Evolutionary conservation across 2,888 invertebrate genomes (phyloP), one percentile per base, ranked within the genome.

Genomic region (Noctua janthina): DNA sequence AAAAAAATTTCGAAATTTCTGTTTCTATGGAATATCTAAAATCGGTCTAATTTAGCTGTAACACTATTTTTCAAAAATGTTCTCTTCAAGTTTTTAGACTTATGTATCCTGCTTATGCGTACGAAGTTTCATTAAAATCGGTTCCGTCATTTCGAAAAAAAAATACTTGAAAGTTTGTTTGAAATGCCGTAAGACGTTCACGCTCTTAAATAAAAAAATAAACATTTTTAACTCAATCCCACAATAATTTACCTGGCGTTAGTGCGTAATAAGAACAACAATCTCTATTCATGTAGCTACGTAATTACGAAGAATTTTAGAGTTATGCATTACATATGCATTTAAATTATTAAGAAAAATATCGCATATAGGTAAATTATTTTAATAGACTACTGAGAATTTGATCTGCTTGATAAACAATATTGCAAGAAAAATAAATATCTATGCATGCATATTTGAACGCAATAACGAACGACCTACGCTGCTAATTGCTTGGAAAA

Each of bases 341-440:
- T 74, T 68, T 59, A 74, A 51, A 46, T 74, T 68, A 23, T 54
- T 59, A 46, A 73, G 67, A 80, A 67, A 43, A n/a, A 68, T 59
- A 80, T 59, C n/a, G 2, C 51, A 23, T 20, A 62, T 17, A 80
- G 15, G 39, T 23, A 11, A 39, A 35, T 29, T 15, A 56, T 46
- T 66, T 68, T 79, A 79, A 83, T 79, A 11, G 62, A 15, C 35
- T 83, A 35, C 67, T 56, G 68, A 72, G 74, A 79, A 83, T 67
- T 67, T 17, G 51, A 70, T 64, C 8, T 15, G 43, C 59, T 74
- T 35, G 59, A 56, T 82, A 78, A 82, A 78, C 20, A 71, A 62
- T 81, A 13, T n/a, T 51, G 56, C 39, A 49, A 83, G 59, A 77
- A 64, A 77, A 70, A 74, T 6, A 29, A 75, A 51, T 13, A 43